A percentile compares a stretch with the other conserved stretches of the same genome.
Evolutionary conservation across 2,797 vertebrate genomes (phyloP).

Genomic region (Chaunax sp.): DNA sequence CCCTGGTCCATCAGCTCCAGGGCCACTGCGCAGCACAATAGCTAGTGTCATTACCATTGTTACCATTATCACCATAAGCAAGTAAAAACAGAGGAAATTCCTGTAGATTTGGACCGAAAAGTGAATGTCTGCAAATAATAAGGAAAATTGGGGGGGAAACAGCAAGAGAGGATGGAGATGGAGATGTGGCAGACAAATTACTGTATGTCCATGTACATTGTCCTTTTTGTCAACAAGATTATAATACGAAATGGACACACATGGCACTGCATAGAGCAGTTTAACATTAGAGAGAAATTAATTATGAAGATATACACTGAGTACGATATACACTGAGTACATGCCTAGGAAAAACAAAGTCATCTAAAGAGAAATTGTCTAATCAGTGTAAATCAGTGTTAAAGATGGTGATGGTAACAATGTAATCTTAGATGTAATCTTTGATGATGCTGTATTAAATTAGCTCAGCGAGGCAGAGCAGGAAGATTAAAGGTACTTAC

Average conservation of each 20-base stretch:
- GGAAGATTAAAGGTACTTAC: conserved; percentile 81
- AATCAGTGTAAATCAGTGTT: conserved; percentile 31
- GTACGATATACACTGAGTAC: neutral
- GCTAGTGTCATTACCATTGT: conserved; percentile 7
- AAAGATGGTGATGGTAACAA: conserved; percentile 5
- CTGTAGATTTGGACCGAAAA: conserved; percentile 9
- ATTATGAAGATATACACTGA: conserved; percentile 13
- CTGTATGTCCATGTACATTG: conserved; percentile 61
- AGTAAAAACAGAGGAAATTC: conserved; percentile 10
- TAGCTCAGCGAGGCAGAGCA: conserved; percentile 24
- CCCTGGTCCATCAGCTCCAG: conserved; percentile 93
- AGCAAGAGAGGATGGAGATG: conserved; percentile 34
- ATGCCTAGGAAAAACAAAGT: conserved; percentile 19
- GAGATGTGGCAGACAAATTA: conserved; percentile 35
- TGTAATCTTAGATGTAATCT: conserved; percentile 26
- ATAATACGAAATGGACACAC: conserved; percentile 40
- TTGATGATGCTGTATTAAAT: conserved; percentile 36
- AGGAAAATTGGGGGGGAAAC: neutral
- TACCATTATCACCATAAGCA: conserved; percentile 13
- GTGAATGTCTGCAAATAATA: conserved; percentile 18
- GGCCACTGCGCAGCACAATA: conserved; percentile 81
- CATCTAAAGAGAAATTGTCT: conserved; percentile 19
- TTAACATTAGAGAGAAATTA: conserved; percentile 24
- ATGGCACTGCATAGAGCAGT: conserved; percentile 14
- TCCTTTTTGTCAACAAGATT: conserved; percentile 33